Percentiles rank a stretch among this genome's conserved stretches.
Conservation (phyloP, 2,113 vertebrate species). For the Tylochromis polylepis region DNA sequence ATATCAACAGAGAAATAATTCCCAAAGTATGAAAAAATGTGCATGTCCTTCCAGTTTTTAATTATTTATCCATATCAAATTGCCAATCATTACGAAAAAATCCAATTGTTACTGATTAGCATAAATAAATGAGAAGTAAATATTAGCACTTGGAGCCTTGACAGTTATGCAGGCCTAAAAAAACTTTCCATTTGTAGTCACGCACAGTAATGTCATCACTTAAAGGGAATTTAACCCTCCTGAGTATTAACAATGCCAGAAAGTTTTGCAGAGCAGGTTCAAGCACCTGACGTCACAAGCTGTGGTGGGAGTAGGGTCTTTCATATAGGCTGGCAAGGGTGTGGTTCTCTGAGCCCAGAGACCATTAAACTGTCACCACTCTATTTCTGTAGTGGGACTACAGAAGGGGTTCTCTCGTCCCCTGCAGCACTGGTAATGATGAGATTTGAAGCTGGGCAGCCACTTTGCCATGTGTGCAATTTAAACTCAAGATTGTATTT, state of each 20-base stretch:
- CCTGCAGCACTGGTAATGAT: constrained; percentile 36
- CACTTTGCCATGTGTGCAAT: constrained; percentile 27
- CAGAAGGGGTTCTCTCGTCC: constrained; percentile 25
- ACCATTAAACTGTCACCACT: constrained; percentile 72
- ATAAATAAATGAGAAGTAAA: constrained; percentile 64
- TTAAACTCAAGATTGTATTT: constrained; percentile 29
- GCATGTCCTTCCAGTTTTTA: constrained; percentile 35
- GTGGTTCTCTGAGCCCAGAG: constrained; percentile 55
- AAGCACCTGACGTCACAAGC: constrained; percentile 58
- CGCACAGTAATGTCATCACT: constrained; percentile 50
- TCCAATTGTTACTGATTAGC: constrained; percentile 61
- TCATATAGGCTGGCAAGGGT: constrained; percentile 59
- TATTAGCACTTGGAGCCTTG: constrained; percentile 37
- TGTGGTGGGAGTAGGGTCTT: constrained; percentile 39
- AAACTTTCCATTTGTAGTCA: constrained; percentile 54
- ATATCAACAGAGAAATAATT: constrained; percentile 17
- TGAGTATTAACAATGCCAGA: constrained; percentile 36
- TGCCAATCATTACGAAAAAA: background rate
- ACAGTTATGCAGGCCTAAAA: constrained; percentile 23
- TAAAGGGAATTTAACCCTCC: constrained; percentile 25
- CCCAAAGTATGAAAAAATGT: constrained; percentile 26
- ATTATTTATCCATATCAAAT: constrained; percentile 39
- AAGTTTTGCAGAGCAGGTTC: constrained; percentile 38
- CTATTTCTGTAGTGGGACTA: constrained; percentile 50
- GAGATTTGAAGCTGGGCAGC: constrained; percentile 45